Base-by-base conservation (phyloP, 1,140 invertebrate species). In the Drosophila miranda region DNA sequence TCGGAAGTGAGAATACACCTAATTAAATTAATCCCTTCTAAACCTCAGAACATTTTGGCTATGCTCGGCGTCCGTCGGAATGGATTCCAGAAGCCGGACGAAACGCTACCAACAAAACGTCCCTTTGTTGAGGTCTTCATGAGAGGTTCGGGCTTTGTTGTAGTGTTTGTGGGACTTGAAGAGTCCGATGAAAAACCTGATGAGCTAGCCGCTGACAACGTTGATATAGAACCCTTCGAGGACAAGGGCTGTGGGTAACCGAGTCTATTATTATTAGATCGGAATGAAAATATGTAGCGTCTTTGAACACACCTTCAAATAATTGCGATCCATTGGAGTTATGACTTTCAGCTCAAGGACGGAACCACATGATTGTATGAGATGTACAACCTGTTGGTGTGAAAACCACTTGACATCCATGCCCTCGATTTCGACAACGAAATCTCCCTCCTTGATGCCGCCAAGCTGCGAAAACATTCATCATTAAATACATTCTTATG, bases 371-470 rank as follows among this genome's bases (percentile, higher is more conserved):
- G 94, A 93, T 69, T 96, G 95, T 50, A 99, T 98, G 21, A 98
- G 92, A 2, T 93, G 92, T 0, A 99, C 97, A 19, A 98, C 97
- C 86, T 99, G 96, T 63, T 98, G 97, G 88, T 99, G 97, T 1
- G 95, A 94, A 14, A 96, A 94, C 98, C 98, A 99, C 91, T 98
- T 98, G 1, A 98, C 96, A 90, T 99, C 98, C 69, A 93, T 93
- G n/a, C 96, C 95, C 2, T 95, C 95, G 46, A 99, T 97, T 6
- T 94, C 94, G 1, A 98, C 97, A 56, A 99, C 98, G 79, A 98
- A 97, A 90, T 99, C 98, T 0, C 97, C 97, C 91, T 98, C 97
- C 86, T 97, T 96, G 92, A 99, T 96, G 13, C 97, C 97, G 51
- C 95, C 96, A 75, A 95, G 93, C 97, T 98, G 87, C 0, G 34